Base-by-base conservation (phyloP, 2,797 vertebrate species). In the Chelonia mydas region DNA sequence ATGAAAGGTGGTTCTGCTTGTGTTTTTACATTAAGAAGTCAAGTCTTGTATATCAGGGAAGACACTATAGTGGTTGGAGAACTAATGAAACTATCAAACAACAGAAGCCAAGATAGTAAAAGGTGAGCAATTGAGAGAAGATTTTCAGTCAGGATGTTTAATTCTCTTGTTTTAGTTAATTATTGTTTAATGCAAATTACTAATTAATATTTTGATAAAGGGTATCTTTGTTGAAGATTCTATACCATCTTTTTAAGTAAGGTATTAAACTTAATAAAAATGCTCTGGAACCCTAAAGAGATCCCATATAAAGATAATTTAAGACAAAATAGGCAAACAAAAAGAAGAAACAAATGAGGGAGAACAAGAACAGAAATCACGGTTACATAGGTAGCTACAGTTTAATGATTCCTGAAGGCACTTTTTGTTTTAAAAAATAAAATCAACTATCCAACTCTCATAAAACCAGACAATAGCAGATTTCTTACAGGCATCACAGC, bases 281-380 rank as follows among this genome's bases (percentile, higher is more conserved):
- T 16, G 31, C 13, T 49, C 31, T 31, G 59, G 55, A 82, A 82
- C 15, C 31, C 81, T 82, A 27, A 82, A 82, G 10, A 82, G 57
- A 55, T 16, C 37, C 25, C 37, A 47, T 11, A 9, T 80, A 80
- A 54, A 80, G n/a, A 80, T 21, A 89, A 86, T 23, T 90, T 76
- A 51, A 78, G 87, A 86, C 16, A 93, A 93, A 74, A 92, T 25
- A 1, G 85, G 72, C 0, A 92, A 10, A 72, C 1, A 31, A 17
- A 6, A 84, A 13, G 17, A 28, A 89, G 19, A 23, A 88, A 28
- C 33, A 55, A 88, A 93, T 93, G 94, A 92, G 78, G 2, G 31
- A 0, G 0, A 54, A 76, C 16, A 86, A 53, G 4, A 80, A 19
- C 25, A 54, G 33, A 27, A 7, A 0, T 51, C 19, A 72, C 23